A percentile compares a stretch with the other conserved stretches of the same genome.
phyloP scores from a whole-genome alignment of 2,888 invertebrate genomes.

The Lottia scabra region DNA sequence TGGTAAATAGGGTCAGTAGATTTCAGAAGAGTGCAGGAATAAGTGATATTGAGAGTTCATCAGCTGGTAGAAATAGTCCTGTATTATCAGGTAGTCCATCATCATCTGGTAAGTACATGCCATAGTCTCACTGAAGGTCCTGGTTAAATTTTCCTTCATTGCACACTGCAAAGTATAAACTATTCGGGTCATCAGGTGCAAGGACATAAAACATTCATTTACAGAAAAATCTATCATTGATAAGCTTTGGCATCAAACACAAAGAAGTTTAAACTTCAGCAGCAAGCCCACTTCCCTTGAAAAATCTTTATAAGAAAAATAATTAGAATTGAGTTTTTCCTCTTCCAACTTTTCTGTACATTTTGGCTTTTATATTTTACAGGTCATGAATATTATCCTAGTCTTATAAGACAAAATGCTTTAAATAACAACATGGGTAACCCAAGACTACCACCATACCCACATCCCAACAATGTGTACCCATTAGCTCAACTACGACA shows the following conservation, averaged over 20 bases:
- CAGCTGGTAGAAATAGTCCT: conserved; percentile 79
- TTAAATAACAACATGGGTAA: conserved; percentile 73
- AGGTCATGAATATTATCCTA: conserved; percentile 60
- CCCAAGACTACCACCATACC: conserved; percentile 91
- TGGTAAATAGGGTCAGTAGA: conserved; percentile 83
- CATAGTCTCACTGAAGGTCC: neutral
- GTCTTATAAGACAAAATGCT: conserved; percentile 60
- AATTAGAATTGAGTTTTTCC: too few relatives aligned
- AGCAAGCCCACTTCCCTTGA: too few relatives aligned
- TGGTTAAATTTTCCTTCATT: neutral
- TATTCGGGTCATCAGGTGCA: too few relatives aligned
- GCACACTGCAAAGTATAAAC: too few relatives aligned
- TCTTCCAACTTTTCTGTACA: too few relatives aligned
- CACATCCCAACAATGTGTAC: conserved; percentile 82
- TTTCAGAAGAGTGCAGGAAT: conserved; percentile 97
- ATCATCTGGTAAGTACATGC: conserved; percentile 34
- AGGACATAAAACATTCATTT: too few relatives aligned
- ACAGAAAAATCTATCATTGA: too few relatives aligned
- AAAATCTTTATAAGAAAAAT: too few relatives aligned
- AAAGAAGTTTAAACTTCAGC: too few relatives aligned
- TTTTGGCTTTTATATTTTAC: too few relatives aligned
- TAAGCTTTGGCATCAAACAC: too few relatives aligned
- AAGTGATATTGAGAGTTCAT: conserved; percentile 69
- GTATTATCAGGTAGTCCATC: conserved; percentile 68
- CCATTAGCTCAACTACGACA: conserved; percentile 88